Evolutionary conservation across 2,113 vertebrate species (phyloP).

Genomic region (Oncorhynchus clarkii): DNA sequence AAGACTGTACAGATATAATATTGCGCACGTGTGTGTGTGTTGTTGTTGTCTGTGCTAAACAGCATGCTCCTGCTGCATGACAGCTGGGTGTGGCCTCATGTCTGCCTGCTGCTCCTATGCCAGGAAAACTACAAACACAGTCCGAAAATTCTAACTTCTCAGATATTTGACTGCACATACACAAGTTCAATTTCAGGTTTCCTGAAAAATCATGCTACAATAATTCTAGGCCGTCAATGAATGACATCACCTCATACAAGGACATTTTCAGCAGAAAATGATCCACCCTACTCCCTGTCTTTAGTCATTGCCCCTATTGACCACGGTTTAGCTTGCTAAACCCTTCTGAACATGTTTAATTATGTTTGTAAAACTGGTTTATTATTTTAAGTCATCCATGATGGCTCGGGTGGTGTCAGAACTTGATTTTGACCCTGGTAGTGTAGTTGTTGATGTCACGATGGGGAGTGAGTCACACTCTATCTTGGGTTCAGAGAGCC

Average conservation of each 20-base stretch:
- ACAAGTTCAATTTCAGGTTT: neutral
- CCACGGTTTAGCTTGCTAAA: neutral
- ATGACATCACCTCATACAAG: neutral
- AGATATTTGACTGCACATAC: constrained; percentile 4
- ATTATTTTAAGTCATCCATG: neutral
- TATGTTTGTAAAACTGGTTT: neutral
- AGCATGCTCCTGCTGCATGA: constrained; percentile 39
- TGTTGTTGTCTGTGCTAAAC: constrained; percentile 39
- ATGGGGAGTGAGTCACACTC: constrained; percentile 48
- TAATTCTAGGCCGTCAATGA: constrained; percentile 10
- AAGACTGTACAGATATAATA: too few species aligned
- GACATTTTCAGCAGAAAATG: neutral
- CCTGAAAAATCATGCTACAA: neutral
- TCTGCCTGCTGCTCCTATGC: constrained; percentile 32
- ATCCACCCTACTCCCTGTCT: neutral
- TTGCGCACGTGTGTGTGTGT: neutral
- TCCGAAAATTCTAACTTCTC: constrained; percentile 43
- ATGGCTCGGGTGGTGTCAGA: neutral
- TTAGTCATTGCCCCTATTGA: neutral
- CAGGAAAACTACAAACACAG: constrained; percentile 22
- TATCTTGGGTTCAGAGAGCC: constrained; percentile 18
- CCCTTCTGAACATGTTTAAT: neutral
- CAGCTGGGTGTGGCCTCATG: constrained; percentile 59
- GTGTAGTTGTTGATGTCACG: neutral
- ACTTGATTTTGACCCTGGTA: neutral